These are phyloP conservation scores for Hirtodrosophila confusa DNA, from an alignment of 2,888 invertebrate genomes.

Conservation along the genomic window DNA sequence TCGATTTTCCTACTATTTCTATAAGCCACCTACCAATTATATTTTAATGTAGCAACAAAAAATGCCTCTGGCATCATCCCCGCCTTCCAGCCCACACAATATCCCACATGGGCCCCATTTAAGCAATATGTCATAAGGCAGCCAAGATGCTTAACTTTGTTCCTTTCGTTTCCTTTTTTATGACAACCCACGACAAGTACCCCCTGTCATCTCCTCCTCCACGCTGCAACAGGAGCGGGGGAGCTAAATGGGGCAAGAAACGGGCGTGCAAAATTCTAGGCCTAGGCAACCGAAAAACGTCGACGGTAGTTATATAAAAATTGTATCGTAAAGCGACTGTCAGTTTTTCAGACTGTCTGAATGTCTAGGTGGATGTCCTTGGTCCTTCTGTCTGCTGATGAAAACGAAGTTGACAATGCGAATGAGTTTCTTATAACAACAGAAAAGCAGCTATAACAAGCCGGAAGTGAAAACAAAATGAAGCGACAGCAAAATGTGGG, in stretches of 20 bases:
- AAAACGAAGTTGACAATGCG: conserved; percentile 79
- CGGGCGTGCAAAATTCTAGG: conserved; percentile 61
- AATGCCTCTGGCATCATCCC: conserved; percentile 12
- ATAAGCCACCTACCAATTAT: conserved; percentile 60
- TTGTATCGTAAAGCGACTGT: conserved; percentile 75
- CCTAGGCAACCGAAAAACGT: conserved; percentile 38
- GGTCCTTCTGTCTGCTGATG: conserved; percentile 60
- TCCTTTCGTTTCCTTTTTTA: conserved; percentile 59
- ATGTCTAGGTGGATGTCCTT: not conserved
- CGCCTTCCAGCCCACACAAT: conserved; percentile 33
- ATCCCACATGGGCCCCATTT: conserved; percentile 71
- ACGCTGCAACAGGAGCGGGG: not conserved
- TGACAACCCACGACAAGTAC: conserved; percentile 60
- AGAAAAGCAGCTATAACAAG: conserved; percentile 24
- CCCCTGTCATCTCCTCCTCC: not conserved
- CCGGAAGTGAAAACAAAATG: conserved; percentile 69
- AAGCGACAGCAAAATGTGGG: conserved; percentile 76
- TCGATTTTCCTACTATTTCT: not conserved
- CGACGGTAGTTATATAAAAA: conserved; percentile 70
- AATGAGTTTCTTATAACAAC: conserved; percentile 77
- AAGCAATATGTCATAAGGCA: conserved; percentile 72
- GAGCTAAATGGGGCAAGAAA: conserved; percentile 61
- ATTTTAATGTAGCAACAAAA: conserved; percentile 31
- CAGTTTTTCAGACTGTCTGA: conserved; percentile 51
- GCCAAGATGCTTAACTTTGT: conserved; percentile 76